Evolutionary conservation across 2,113 vertebrate species (phyloP).

Genomic region (Semnornis frantzii): DNA sequence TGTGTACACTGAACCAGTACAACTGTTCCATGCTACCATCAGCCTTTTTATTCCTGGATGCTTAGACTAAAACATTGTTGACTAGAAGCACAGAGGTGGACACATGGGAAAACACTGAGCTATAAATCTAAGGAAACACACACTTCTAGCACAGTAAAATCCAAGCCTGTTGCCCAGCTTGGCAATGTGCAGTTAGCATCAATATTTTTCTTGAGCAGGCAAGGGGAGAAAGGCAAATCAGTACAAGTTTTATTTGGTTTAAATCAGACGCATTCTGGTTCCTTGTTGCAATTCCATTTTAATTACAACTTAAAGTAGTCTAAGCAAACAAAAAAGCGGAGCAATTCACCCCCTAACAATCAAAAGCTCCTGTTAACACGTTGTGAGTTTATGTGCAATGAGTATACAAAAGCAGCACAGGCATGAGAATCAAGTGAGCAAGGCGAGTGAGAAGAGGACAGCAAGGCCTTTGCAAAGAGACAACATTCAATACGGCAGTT

Average conservation of each 20-base stretch:
- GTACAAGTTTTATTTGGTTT: neutral
- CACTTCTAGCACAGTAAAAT: neutral
- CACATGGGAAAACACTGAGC: neutral
- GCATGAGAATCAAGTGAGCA: neutral
- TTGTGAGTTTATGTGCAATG: neutral
- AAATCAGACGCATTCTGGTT: neutral
- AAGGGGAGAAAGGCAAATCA: neutral
- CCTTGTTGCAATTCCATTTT: neutral
- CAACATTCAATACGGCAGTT: neutral
- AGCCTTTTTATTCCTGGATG: neutral
- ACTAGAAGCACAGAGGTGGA: neutral
- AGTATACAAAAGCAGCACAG: neutral
- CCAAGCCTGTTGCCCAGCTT: neutral
- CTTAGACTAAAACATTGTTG: neutral
- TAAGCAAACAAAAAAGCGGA: neutral
- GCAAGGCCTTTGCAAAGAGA: neutral
- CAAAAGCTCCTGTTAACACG: neutral
- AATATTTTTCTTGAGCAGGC: neutral
- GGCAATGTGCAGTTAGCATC: neutral
- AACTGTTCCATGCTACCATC: neutral
- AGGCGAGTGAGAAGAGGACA: neutral
- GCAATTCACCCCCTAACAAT: neutral
- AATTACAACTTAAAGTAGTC: neutral
- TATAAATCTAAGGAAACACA: neutral
- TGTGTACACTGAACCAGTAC: neutral